Base-by-base conservation (phyloP, 2,888 invertebrate genomes). In the Camponotus fellah region DNA sequence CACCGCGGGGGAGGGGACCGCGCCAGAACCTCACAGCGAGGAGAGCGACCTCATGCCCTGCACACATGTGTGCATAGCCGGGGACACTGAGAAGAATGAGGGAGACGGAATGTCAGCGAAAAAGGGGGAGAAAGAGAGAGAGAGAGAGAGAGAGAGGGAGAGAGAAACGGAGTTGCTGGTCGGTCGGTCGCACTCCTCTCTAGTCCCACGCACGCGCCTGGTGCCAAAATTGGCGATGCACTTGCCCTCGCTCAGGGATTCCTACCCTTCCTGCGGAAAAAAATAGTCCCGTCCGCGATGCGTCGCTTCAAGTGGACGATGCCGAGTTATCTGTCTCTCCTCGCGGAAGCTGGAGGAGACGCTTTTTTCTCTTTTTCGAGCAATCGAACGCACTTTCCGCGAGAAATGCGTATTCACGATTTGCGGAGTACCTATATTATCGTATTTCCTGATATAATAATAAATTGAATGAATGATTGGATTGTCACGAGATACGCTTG, bases 1-100 rank as follows among this genome's bases (percentile, higher is more conserved):
- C 58, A 79, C 40, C 83, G 87, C 84, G 84, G 83, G 84, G 86
- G 89, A 85, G 86, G 80, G 89, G 84, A 84, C 68, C 80, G 12
- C 34, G 68, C 66, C 85, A 43, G 79, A 60, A 74, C 68, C 88
- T 89, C 87, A 14, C 34, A 43, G 89, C 88, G 89, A 89, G 89
- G 87, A 89, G 89, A 90, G 89, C 91, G 92, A 93, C 92, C 91
- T 92, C 93, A 90, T 91, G 90, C 85, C 87, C 88, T 85, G 90
- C 88, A 90, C 89, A 89, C 88, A 88, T 90, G 89, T 76, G 82
- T 84, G 86, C 88, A 82, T 60, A 69, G 58, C 91, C 89, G 89
- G 91, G 90, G 87, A 89, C 89, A 91, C 89, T 84, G 58, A 87
- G 82, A 85, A 87, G 88, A 86, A 85, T 75, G 87, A 90, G 87